Base-by-base conservation (phyloP, 2,797 vertebrate species). In the Fundulus diaphanus region DNA sequence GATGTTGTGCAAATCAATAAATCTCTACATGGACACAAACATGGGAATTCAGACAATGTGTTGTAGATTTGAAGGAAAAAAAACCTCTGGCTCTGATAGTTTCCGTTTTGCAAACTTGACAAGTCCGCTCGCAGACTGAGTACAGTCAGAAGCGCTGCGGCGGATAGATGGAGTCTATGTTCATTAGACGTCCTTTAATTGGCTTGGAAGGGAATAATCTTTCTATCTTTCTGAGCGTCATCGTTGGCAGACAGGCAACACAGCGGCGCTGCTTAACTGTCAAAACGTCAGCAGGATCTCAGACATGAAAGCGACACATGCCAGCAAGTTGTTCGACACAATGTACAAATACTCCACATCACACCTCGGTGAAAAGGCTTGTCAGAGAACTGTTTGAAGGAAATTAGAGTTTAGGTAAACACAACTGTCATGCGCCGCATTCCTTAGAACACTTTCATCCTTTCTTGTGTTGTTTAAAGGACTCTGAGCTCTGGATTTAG, bases 121-220 rank as follows among this genome's bases (percentile, higher is more conserved):
- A 86, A 76, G 74, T 80, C 73, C 72, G 84, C 74, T 84, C 90
- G 86, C 48, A 83, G 82, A 91, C 85, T 72, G 76, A 86, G 84
- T 31, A 48, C 73, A 90, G 86, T 86, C 88, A 87, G 72, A 89
- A 74, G 82, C 73, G 78, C 66, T 59, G 79, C 85, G 80, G 83
- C 81, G 48, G 76, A 86, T 74, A 87, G 85, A 86, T 68, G 81
- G 76, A 76, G 81, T 83, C 76, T 75, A 57, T 93, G 86, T 92
- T 94, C 89, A 93, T 93, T 92, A 94, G 88, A 87, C 65, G 54
- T 84, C 84, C 87, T 90, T 92, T 93, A 93, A 93, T 93, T 94
- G 91, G 86, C 88, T 93, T 92, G 92, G 90, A 88, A 86, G 88
- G 82, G 78, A 91, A 91, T 90, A 87, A 92, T 93, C 89, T 90